These are phyloP conservation scores for Arrhopalites spinosus DNA, from an alignment of 2,888 invertebrate genomes.

Conservation along the genomic window DNA sequence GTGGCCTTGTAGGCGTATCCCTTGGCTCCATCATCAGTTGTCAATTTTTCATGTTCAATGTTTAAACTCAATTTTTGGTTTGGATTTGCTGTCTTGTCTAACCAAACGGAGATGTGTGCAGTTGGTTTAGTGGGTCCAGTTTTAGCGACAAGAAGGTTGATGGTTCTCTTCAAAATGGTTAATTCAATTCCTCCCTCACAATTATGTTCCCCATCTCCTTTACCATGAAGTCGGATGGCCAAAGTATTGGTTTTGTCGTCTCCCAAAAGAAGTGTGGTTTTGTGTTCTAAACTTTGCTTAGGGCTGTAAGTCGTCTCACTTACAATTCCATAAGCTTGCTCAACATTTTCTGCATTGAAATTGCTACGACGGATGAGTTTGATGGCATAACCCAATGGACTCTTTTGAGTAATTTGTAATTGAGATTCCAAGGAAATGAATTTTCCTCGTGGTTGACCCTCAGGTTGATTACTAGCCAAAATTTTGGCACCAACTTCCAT, in stretches of 20 bases:
- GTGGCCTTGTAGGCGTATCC: conserved; percentile 21
- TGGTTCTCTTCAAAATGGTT: conserved; percentile 7
- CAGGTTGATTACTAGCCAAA: neutral
- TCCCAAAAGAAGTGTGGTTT: conserved; percentile 8
- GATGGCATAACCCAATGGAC: neutral
- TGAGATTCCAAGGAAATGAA: neutral
- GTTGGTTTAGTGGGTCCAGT: neutral
- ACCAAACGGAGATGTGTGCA: conserved; percentile 7
- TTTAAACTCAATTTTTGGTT: conserved; percentile 17
- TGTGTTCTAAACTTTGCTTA: neutral
- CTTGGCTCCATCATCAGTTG: conserved; percentile 21
- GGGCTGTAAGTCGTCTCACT: neutral
- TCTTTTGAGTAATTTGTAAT: neutral
- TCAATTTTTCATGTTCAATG: neutral
- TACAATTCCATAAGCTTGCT: conserved; percentile 1
- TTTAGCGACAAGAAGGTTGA: neutral
- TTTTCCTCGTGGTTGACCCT: neutral
- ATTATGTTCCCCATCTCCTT: neutral
- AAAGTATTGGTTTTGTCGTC: conserved; percentile 13
- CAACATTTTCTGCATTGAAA: neutral
- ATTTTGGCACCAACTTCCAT: neutral
- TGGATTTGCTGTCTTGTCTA: conserved; percentile 22
- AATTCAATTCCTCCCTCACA: conserved; percentile 28
- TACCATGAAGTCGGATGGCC: conserved; percentile 18
- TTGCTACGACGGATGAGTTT: neutral